Percentiles rank a stretch among this genome's conserved stretches.
These are phyloP conservation scores for Anagrus nilaparvatae DNA, from an alignment of 1,140 invertebrate genomes.

Conservation along the genomic window DNA sequence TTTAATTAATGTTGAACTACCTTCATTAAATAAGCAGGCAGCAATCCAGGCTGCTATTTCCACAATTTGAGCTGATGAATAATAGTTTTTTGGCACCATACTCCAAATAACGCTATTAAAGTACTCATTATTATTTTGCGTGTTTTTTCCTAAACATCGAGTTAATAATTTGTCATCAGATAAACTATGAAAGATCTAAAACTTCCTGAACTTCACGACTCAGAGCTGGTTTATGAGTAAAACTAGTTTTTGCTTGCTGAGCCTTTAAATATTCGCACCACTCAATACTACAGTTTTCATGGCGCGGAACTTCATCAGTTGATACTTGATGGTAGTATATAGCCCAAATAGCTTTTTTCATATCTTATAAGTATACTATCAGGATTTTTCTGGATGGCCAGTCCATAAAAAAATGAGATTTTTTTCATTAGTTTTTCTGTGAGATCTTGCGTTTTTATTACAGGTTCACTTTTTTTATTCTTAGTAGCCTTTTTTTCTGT, in stretches of 20 bases:
- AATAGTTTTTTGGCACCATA: slow-evolving; percentile 4
- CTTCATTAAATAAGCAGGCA: too few species aligned
- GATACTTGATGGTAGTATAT: slow-evolving; percentile 5
- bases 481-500: slow-evolving; percentile 11
- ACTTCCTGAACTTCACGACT: slow-evolving; percentile 8
- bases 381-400: too few species aligned
- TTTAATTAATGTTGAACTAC: too few species aligned
- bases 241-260: slow-evolving; percentile 2
- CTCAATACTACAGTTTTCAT: slow-evolving; percentile 6
- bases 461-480: slow-evolving; percentile 14
- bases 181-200: too few species aligned
- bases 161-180: not conserved
- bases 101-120: slow-evolving; percentile 5
- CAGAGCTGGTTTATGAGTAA: slow-evolving; percentile 7
- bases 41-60: too few species aligned
- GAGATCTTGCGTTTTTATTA: slow-evolving; percentile 7
- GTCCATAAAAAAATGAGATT: too few species aligned
- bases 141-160: slow-evolving; percentile 3
- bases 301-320: slow-evolving; percentile 6
- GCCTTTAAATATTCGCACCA: slow-evolving; percentile 11
- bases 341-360: slow-evolving; percentile 7
- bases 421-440: too few species aligned
- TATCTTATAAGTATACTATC: too few species aligned
- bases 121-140: slow-evolving; percentile 8
- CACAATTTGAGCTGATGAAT: too few species aligned